Evolutionary conservation across 2,888 invertebrate species (phyloP), one percentile per base, ranked within the genome.

Genomic region (Cosmopolites sordidus): DNA sequence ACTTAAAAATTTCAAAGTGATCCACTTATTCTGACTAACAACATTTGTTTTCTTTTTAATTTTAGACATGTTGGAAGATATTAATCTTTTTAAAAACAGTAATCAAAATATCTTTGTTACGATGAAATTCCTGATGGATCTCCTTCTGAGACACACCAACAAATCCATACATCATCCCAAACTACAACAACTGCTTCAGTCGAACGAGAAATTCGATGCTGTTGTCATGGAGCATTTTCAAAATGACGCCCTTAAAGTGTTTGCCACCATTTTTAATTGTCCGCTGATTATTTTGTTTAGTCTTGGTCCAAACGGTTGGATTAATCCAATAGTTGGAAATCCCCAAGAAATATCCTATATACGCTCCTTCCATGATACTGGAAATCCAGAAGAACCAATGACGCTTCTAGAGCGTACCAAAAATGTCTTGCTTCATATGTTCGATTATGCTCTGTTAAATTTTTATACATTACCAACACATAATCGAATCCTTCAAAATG

Each of bases 321-420:
- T 33, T 12, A 33, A 33, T n/a, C 12, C 12, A 3, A 11, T n/a
- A 11, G n/a, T 33, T 11, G 33, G 33, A 4, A 33, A 33, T 11
- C 33, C 33, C 33, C 5, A 11, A 5, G 33, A 33, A 33, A 11
- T 33, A 4, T 33, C 33, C 33, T 33, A 33, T 12, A 11, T 12
- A 3, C 33, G n/a, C 8, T 11, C 3, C 11, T 33, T 33, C 33
- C 22, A 22, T 11, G 33, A 5, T n/a, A n/a, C n/a, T 6, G 33
- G 33, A 11, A 33, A 33, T 12, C 11, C 11, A 12, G 33, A 4
- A n/a, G 33, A 12, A 33, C 33, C 33, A 11, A 33, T 33, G 33
- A 33, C 71, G 30, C 81, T 85, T 57, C 67, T 69, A 62, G 75
- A 79, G 60, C 68, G 86, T 59, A 40, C 82, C 0, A 67, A 73